Percentiles rank a stretch among this genome's conserved stretches.
Conservation (phyloP, 2,113 vertebrate genomes). For the Phyllostomus discolor region DNA sequence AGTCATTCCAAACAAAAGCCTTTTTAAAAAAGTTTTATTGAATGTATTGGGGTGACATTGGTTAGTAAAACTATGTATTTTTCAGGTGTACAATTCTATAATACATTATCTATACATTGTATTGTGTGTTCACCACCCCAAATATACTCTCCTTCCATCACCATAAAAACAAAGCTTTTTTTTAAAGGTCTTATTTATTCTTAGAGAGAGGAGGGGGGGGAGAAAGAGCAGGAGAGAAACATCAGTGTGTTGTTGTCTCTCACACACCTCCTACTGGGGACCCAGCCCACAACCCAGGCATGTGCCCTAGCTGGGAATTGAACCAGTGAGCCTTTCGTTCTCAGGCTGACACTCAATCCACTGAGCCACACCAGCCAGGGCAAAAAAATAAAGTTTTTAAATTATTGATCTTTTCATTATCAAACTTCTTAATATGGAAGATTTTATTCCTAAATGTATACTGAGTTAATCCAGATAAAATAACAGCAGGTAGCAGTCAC, state of each 20-base stretch:
- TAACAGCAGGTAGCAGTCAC: neutral
- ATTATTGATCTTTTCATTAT: neutral
- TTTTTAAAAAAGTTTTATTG: neutral
- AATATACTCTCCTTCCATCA: neutral
- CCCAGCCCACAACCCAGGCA: too few relatives aligned
- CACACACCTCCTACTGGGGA: too few relatives aligned
- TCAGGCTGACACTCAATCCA: too few relatives aligned
- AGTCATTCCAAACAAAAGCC: neutral
- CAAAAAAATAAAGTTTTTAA: neutral
- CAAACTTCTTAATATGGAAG: neutral
- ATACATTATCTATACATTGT: neutral
- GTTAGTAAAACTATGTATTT: neutral
- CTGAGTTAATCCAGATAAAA: neutral
- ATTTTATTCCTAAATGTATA: neutral
- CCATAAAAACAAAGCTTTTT: neutral
- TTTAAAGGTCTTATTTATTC: too few relatives aligned
- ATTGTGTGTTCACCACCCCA: neutral
- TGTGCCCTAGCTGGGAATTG: too few relatives aligned
- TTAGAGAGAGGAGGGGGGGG: neutral
- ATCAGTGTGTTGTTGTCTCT: neutral
- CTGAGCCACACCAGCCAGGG: too few relatives aligned
- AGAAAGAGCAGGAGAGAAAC: neutral
- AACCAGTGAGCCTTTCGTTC: too few relatives aligned
- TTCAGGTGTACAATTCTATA: neutral
- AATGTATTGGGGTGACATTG: neutral